Percentiles rank a stretch among this genome's conserved stretches.
Evolutionary conservation across 2,797 vertebrate species (phyloP).

Genomic region (Melopsittacus undulatus): DNA sequence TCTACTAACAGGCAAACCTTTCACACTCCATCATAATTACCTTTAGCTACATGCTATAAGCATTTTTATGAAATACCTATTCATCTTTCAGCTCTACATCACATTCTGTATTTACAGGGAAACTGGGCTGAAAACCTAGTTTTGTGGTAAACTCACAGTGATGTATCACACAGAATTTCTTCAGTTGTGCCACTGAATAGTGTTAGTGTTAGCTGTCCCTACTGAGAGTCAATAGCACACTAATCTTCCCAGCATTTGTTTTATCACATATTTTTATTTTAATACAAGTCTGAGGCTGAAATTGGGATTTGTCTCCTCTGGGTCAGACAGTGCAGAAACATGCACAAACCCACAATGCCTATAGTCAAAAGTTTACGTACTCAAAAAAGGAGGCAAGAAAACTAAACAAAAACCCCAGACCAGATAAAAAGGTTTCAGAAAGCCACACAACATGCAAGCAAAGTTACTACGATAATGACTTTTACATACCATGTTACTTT

Average conservation of each 20-base stretch:
- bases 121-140: background rate
- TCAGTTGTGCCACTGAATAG: slow-evolving; percentile 11
- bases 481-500: fast-evolving
- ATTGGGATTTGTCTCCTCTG: background rate
- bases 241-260: background rate
- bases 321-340: background rate
- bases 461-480: background rate
- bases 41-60: background rate
- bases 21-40: background rate
- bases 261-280: background rate
- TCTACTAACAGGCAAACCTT: background rate
- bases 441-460: background rate
- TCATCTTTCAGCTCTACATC: background rate
- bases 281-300: background rate
- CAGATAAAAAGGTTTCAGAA: background rate
- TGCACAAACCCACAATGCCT: background rate
- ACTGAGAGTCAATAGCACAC: slow-evolving; percentile 27
- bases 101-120: background rate
- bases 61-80: background rate
- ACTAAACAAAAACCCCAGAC: background rate
- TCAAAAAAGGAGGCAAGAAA: background rate
- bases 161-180: background rate
- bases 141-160: background rate
- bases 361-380: background rate
- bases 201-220: slow-evolving; percentile 39